Base-by-base conservation (phyloP, 1,140 invertebrate species). In the Octopus bimaculoides region DNA sequence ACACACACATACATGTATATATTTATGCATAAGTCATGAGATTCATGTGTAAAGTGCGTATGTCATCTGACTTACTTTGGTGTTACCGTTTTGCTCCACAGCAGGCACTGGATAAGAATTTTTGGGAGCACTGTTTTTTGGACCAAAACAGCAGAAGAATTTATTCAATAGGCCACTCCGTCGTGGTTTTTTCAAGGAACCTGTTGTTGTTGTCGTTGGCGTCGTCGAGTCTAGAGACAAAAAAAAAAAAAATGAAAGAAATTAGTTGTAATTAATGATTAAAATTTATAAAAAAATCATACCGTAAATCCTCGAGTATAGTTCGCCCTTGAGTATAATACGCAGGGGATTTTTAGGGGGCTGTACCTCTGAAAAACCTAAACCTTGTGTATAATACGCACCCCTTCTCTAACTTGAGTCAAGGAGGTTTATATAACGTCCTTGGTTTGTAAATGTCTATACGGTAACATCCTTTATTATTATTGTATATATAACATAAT, bases 131-230 rank as follows among this genome's bases (percentile, higher is more conserved):
- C 87, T 89, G 83, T 84, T 86, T 79, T 84, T 87, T 69, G 84
- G 86, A 75, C 94, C 93, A 92, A 96, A 93, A 88, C 96, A 97
- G 90, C 96, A 97, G 75, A 97, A 91, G 82, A 97, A 91, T 53
- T 95, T 95, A 84, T 94, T 94, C 78, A 97, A 90, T 85, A 97
- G 93, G 79, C 95, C 94, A 79, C 94, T 87, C 77, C 88, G 93
- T 82, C 93, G 91, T 73, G 92, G 92, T 86, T 94, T 93, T 89
- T 94, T 95, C 81, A 86, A 82, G 82, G 86, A 86, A 81, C 80
- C 84, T 85, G 84, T 83, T 71, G 77, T 80, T 73, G 73, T 52
- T 26, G 52, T 78, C 54, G 81, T 83, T 80, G 84, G 55, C 82
- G 87, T 84, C 83, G 86, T 77, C 84, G 86, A 82, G 81, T 87